These are phyloP conservation scores for Ahaetulla prasina DNA, from an alignment of 2,113 vertebrate genomes.

Conservation along the genomic window DNA sequence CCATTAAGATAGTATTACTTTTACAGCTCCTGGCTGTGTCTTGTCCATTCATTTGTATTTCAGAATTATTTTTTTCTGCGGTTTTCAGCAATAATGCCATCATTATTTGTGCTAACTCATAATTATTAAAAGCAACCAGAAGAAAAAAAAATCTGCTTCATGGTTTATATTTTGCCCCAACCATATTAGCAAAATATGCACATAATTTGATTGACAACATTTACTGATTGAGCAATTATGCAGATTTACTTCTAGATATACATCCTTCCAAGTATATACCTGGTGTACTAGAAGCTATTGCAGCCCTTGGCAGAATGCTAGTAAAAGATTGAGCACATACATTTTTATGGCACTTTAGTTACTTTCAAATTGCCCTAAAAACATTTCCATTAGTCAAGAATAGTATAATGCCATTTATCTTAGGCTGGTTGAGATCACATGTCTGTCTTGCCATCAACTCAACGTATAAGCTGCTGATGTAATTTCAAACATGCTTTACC, in stretches of 20 bases:
- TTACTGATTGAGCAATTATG: background rate
- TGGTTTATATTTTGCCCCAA: constrained; percentile 3
- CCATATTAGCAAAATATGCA: constrained; percentile 26
- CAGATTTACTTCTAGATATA: constrained; percentile 28
- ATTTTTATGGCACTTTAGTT: background rate
- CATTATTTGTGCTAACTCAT: constrained; percentile 29
- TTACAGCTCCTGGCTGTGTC: constrained; percentile 30
- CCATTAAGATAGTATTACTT: constrained; percentile 44
- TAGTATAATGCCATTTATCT: background rate
- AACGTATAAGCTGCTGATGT: background rate
- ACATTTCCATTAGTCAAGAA: background rate
- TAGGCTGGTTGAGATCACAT: background rate
- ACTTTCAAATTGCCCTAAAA: background rate
- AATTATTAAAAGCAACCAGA: constrained; percentile 33
- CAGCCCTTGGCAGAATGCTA: background rate
- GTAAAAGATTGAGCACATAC: background rate
- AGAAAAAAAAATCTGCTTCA: constrained; percentile 30
- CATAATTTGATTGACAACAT: background rate
- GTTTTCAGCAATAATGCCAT: constrained; percentile 35
- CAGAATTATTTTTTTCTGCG: constrained; percentile 23
- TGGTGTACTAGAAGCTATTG: background rate
- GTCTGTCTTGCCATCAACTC: background rate
- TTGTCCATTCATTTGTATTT: constrained; percentile 40
- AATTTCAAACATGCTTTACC: background rate
- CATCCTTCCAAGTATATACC: background rate